These are phyloP conservation scores for Perca schrenkii DNA, from an alignment of 2,113 vertebrate genomes.

Conservation along the genomic window DNA sequence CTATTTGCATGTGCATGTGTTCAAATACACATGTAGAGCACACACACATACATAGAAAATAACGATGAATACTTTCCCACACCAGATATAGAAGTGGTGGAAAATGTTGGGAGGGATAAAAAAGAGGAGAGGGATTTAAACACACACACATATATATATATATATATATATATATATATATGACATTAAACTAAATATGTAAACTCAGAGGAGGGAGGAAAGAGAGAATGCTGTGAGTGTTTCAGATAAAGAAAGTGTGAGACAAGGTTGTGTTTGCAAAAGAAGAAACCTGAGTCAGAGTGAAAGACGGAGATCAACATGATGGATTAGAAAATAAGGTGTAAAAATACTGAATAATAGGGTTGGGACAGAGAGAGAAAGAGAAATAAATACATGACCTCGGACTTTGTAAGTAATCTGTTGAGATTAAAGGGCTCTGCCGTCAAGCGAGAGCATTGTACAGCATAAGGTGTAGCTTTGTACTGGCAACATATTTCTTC, in stretches of 20 bases:
- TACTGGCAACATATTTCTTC: background rate
- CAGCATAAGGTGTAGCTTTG: background rate
- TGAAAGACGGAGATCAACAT: slow-evolving; percentile 8
- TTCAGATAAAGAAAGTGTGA: background rate
- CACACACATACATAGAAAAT: background rate
- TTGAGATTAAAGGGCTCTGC: background rate
- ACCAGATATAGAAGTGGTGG: background rate
- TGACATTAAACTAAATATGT: background rate
- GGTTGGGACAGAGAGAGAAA: background rate
- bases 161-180: too few species aligned
- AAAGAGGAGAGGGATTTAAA: background rate
- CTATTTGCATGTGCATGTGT: slow-evolving; percentile 5
- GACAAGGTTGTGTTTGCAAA: slow-evolving; percentile 8
- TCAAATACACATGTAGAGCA: slow-evolving; percentile 26
- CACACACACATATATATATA: background rate
- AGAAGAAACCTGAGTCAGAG: slow-evolving; percentile 6
- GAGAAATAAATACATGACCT: background rate
- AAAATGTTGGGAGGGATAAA: background rate
- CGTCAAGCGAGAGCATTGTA: background rate
- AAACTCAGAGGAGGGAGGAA: background rate
- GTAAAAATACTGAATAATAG: background rate
- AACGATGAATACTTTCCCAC: background rate
- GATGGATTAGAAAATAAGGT: slow-evolving; percentile 8
- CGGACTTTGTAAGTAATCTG: background rate
- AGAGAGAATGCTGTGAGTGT: background rate